phyloP scores from a whole-genome alignment of 2,113 vertebrate species.

The Ptychochromis oligacanthus region DNA sequence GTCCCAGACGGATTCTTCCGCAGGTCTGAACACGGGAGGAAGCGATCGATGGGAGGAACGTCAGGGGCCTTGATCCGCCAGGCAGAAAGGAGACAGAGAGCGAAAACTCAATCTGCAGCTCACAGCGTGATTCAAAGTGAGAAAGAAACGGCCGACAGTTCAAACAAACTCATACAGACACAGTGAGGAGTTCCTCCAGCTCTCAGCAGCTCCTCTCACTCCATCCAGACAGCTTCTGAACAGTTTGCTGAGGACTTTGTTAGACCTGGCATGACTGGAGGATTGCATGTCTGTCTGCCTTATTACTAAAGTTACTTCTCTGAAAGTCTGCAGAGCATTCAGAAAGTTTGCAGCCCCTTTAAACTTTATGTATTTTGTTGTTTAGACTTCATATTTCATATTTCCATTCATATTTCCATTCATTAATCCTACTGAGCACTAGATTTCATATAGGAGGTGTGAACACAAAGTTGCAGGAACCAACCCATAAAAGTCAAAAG shows the following conservation, averaged over 20 bases:
- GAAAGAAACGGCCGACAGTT: neutral
- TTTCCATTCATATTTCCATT: neutral
- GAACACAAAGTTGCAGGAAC: too few relatives aligned
- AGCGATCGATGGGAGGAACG: constrained; percentile 46
- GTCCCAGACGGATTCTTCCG: constrained; percentile 51
- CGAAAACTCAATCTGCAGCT: constrained; percentile 53
- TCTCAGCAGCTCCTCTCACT: neutral
- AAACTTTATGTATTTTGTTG: neutral
- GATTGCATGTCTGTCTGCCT: neutral
- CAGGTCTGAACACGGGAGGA: constrained; percentile 49
- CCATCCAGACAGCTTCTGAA: neutral
- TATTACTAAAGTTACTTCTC: neutral
- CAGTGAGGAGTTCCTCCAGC: neutral
- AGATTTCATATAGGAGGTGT: neutral
- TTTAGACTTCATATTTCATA: too few relatives aligned
- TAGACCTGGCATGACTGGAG: neutral
- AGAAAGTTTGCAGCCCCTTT: neutral
- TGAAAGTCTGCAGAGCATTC: neutral
- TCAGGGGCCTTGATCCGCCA: constrained; percentile 49
- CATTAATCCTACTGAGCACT: neutral
- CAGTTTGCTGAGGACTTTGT: neutral
- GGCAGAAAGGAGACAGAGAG: constrained; percentile 31
- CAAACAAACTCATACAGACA: constrained; percentile 18
- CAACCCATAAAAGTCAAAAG: too few relatives aligned
- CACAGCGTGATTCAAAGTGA: constrained; percentile 14